phyloP scores from a whole-genome alignment of 2,797 vertebrate species.

The Cossypha dichroa region DNA sequence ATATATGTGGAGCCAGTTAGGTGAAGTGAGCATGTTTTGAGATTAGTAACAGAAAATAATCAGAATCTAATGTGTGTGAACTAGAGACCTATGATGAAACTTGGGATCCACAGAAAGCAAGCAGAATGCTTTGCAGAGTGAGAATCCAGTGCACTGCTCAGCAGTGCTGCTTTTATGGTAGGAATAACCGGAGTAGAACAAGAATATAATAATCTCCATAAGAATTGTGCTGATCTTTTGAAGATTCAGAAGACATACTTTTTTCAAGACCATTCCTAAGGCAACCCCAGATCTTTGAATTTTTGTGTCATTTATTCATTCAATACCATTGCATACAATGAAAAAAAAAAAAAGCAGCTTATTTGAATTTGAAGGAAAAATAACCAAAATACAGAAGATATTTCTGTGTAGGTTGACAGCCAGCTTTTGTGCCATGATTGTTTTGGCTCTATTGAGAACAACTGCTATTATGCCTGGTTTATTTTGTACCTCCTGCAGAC shows the following conservation, averaged over 20 bases:
- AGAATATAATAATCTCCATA: neutral
- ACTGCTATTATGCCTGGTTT: neutral
- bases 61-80: neutral
- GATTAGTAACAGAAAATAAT: neutral
- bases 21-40: neutral
- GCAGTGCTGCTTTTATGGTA: neutral
- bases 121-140: neutral
- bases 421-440: neutral
- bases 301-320: neutral
- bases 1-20: neutral
- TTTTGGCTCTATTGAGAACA: neutral
- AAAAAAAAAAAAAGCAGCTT: neutral
- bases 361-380: neutral
- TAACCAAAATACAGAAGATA: neutral
- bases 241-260: neutral
- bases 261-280: neutral
- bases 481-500: neutral
- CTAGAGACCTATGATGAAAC: neutral
- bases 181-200: neutral
- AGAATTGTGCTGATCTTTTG: neutral
- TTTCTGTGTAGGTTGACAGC: neutral
- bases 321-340: neutral
- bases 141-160: neutral
- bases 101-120: neutral
- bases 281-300: neutral